Conservation (phyloP, 1,140 invertebrate genomes). For the Calosoma granatense region DNA sequence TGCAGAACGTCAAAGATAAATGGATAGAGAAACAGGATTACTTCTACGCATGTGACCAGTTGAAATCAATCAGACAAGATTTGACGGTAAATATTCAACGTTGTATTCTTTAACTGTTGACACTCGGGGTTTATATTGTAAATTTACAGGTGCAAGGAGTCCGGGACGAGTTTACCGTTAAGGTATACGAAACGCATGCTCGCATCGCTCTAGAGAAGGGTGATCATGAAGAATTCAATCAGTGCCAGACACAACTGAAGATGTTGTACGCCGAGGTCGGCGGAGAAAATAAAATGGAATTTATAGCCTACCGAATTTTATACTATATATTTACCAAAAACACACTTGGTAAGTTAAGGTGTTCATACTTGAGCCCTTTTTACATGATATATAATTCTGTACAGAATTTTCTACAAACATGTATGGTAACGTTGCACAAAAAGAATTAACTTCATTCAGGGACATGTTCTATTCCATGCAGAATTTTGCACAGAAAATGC, state of each 20-base stretch:
- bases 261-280: slow-evolving; percentile 76
- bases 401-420: too few relatives aligned
- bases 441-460: too few relatives aligned
- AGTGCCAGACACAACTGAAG: slow-evolving; percentile 95
- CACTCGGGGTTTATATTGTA: background rate
- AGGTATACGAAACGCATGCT: slow-evolving; percentile 97
- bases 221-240: slow-evolving; percentile 98
- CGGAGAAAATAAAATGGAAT: slow-evolving; percentile 72
- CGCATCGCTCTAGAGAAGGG: slow-evolving; percentile 93
- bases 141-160: slow-evolving; percentile 80
- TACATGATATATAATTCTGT: too few relatives aligned
- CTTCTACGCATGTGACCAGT: slow-evolving; percentile 92
- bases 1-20: slow-evolving; percentile 80
- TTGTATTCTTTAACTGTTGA: background rate
- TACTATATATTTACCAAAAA: slow-evolving; percentile 98
- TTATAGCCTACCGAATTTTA: slow-evolving; percentile 88
- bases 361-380: too few relatives aligned
- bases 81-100: slow-evolving; percentile 65
- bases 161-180: slow-evolving; percentile 84
- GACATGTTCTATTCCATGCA: too few relatives aligned
- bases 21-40: slow-evolving; percentile 90
- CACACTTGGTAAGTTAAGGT: slow-evolving; percentile 73
- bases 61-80: slow-evolving; percentile 98
- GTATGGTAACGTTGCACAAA: too few relatives aligned
- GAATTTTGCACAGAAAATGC: too few relatives aligned